Base-by-base conservation (phyloP, 1,140 invertebrate species). In the Choristoneura fumiferana region DNA sequence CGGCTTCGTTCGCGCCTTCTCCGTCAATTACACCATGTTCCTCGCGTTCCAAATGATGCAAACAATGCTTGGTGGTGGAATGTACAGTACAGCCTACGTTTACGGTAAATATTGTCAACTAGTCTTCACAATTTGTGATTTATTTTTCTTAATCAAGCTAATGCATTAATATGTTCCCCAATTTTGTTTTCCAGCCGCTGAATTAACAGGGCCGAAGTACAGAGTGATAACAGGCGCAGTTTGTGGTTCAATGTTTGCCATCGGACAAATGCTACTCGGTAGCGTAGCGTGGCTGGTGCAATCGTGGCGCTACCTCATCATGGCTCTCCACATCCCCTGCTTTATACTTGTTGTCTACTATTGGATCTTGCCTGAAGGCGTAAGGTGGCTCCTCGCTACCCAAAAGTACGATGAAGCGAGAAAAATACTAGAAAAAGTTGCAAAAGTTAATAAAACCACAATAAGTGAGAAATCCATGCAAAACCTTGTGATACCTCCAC, bases 381-480 rank as follows among this genome's bases (percentile, higher is more conserved):
- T 94, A 13, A 85, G 95, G 65, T 96, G 95, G 95, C 89, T 96
- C 8, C 73, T 96, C 22, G 92, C 93, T 0, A 93, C 94, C 13
- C 91, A 92, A 8, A 92, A 92, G 62, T 92, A 92, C 54, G 88
- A 93, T 0, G 91, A 94, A 66, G 94, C 93, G 2, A 90, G 89
- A 35, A 72, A 69, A 12, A 90, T 94, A 5, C 81, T 94, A 12
- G 86, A 90, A 4, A 91, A 90, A 62, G 93, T 93, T 1, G 93
- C 94, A 0, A 91, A 84, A 64, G 90, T 94, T 0, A 97, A 97
- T 69, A 92, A 92, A 34, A 90, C 88, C 8, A 66, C 86, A 36
- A 80, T 93, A 15, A 89, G 90, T 18, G 91, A 93, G 39, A 90
- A 92, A 39, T 88, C 91, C 33, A 79, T 94, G 65, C 81, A 89